phyloP scores from a whole-genome alignment of 92 coral and sea anemone genomes.

The Epizoanthus ramosus region DNA sequence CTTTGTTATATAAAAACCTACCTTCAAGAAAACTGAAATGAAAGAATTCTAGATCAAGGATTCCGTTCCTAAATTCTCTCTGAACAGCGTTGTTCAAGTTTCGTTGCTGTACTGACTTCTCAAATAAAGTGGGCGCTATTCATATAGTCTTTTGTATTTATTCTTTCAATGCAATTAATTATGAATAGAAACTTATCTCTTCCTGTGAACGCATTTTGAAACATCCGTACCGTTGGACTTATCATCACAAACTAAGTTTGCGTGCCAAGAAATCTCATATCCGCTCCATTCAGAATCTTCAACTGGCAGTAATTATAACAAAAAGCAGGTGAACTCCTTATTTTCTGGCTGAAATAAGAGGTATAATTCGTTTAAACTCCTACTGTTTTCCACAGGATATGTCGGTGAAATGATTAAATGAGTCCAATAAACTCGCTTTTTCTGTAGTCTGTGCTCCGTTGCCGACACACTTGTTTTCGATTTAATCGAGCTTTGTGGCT shows the following conservation, averaged over 20 bases:
- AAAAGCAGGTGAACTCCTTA: neutral
- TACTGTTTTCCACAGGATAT: neutral
- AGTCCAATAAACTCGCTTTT: neutral
- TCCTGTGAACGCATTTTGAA: neutral
- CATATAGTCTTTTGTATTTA: neutral
- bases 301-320: neutral
- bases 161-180: conserved; percentile 10
- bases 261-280: neutral
- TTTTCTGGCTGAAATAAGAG: neutral
- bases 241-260: neutral
- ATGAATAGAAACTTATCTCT: conserved; percentile 15
- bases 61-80: too few species aligned
- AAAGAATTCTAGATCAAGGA: too few species aligned
- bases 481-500: too few species aligned
- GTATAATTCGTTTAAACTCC: neutral
- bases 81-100: too few species aligned
- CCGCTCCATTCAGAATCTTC: neutral
- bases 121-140: neutral
- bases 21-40: too few species aligned
- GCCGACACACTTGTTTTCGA: too few species aligned
- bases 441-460: too few species aligned
- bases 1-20: too few species aligned
- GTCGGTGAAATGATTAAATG: neutral
- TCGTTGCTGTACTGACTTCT: too few species aligned
- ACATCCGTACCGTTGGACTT: neutral